phyloP scores from a whole-genome alignment of 2,888 invertebrate genomes.

The Dasysyrphus tricinctus region DNA sequence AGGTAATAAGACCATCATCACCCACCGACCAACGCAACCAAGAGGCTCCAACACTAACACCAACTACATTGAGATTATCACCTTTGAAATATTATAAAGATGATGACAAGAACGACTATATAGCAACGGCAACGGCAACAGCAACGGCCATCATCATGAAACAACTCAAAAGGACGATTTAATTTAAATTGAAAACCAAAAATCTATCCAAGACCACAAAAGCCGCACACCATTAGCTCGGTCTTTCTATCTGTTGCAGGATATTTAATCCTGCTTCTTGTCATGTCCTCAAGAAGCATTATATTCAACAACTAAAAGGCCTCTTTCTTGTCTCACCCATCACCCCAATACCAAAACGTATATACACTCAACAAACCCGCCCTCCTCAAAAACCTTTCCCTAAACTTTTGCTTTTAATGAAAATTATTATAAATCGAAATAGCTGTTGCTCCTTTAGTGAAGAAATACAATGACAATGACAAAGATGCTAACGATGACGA shows the following conservation, averaged over 20 bases:
- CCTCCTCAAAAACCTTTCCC: not conserved
- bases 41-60: not conserved
- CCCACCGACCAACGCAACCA: not conserved
- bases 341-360: not conserved
- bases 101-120: not conserved
- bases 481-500: constrained; percentile 42
- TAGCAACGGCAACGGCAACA: not conserved
- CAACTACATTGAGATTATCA: constrained; percentile 44
- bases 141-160: constrained; percentile 8
- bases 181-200: constrained; percentile 70
- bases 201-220: constrained; percentile 56
- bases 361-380: not conserved
- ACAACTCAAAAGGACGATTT: constrained; percentile 41
- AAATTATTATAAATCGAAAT: constrained; percentile 71
- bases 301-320: constrained; percentile 42
- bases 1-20: constrained; percentile 15
- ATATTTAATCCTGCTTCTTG: constrained; percentile 53
- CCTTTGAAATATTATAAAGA: constrained; percentile 38
- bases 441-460: constrained; percentile 65
- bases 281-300: constrained; percentile 54
- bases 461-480: constrained; percentile 22
- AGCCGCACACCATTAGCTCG: constrained; percentile 27
- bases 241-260: constrained; percentile 11
- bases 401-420: constrained; percentile 34
- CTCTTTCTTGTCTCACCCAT: not conserved